These are phyloP conservation scores for Oncorhynchus clarkii DNA, from an alignment of 2,113 vertebrate species.

Conservation along the genomic window DNA sequence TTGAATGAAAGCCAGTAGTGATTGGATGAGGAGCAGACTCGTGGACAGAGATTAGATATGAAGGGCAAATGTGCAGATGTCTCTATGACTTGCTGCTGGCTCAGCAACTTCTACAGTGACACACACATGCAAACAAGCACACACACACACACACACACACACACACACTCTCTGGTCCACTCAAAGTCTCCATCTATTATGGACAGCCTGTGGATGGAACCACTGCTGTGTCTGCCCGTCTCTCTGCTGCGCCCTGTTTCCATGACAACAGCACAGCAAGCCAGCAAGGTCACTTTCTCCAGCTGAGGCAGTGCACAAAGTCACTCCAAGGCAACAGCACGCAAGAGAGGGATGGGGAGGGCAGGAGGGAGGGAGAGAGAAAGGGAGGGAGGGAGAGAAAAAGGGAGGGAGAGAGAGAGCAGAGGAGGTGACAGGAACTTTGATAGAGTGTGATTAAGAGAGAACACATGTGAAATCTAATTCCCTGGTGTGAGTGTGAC, in stretches of 20 bases:
- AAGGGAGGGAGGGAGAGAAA: neutral
- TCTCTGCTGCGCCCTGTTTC: conserved; percentile 55
- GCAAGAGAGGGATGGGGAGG: conserved; percentile 1
- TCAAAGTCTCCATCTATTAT: conserved; percentile 10
- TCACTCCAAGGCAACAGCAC: conserved; percentile 14
- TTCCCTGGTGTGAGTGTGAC: conserved; percentile 36
- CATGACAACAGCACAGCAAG: conserved; percentile 65
- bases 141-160: conserved; percentile 10
- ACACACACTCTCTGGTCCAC: conserved; percentile 5
- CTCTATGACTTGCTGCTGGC: neutral
- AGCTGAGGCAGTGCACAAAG: conserved; percentile 38
- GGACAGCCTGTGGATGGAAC: conserved; percentile 17
- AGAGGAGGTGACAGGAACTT: neutral
- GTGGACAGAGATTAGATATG: neutral
- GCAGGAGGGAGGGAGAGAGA: neutral
- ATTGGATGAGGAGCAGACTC: neutral
- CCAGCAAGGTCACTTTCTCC: conserved; percentile 61
- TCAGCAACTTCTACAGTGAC: conserved; percentile 22
- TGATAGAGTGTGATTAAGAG: conserved; percentile 17
- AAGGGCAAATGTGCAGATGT: conserved; percentile 7
- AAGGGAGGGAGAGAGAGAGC: neutral
- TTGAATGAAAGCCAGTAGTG: neutral
- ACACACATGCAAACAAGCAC: neutral
- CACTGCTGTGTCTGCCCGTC: conserved; percentile 18
- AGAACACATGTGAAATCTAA: conserved; percentile 39